Evolutionary conservation across 2,888 invertebrate species (phyloP), one percentile per base, ranked within the genome.

Genomic region (Andrena bucephala): DNA sequence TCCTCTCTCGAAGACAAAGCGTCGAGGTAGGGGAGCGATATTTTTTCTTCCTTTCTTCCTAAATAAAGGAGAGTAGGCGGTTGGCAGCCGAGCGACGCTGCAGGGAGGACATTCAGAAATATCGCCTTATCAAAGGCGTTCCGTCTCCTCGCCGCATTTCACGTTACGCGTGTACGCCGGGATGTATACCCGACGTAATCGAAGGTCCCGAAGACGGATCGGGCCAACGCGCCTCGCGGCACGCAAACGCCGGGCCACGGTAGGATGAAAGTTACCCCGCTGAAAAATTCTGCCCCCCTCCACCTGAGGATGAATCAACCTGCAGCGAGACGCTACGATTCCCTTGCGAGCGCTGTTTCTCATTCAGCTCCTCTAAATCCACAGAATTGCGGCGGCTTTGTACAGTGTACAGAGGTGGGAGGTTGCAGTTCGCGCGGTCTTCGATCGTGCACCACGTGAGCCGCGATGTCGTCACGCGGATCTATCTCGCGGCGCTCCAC

Each of bases 401-500:
- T 16, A 16, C 16, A 42, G 16, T 1, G 42, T 5, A 5, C 42
- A 16, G 42, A 13, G 42, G 4, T 16, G 42, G 42, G 42, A 16
- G 42, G 27, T 29, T 29, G 20, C 27, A 52, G 27, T 27, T 50
- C 48, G 62, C 62, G 16, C 24, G 31, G n/a, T 16, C 29, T 70
- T 62, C 63, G 63, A 27, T 75, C 57, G 13, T 33, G 50, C 50
- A 2, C 31, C 31, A 6, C 50, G 13, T 13, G 10, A 31, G 0
- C 13, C 4, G 8, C 29, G 20, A 74, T 79, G 85, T 83, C 80
- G 68, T 8, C 13, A 13, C 5, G 5, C 36, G 57, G 48, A 78
- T 81, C 77, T 65, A 65, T 81, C 57, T 70, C 29, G 13, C 57
- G 36, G 60, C 50, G 70, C 33, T 36, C n/a, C 24, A 24, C 36